phyloP scores from a whole-genome alignment of 53 echinoderm and acorn worm species.

The Astropecten irregularis region DNA sequence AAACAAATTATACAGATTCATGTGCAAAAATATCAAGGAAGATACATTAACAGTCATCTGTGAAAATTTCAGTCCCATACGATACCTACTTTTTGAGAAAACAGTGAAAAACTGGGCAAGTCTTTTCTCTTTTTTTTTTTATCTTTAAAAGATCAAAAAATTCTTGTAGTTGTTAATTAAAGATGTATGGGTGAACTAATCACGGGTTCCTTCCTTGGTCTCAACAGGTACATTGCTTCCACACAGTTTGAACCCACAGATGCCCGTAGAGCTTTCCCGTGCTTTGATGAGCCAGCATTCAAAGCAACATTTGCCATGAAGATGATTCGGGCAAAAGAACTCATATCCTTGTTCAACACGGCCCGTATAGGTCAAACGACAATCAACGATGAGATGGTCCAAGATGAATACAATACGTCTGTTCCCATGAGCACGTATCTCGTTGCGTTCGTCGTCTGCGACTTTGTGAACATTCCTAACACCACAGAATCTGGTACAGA shows the following conservation, averaged over 20 bases:
- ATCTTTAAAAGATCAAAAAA: too few species aligned
- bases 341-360: slow-evolving; percentile 79
- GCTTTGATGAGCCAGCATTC: slow-evolving; percentile 91
- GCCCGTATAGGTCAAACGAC: not conserved
- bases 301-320: slow-evolving; percentile 82
- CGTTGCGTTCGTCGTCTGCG: slow-evolving; percentile 93
- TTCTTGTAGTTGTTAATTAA: not conserved
- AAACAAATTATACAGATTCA: too few species aligned
- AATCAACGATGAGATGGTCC: not conserved
- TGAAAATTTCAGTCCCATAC: too few species aligned
- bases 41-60: too few species aligned
- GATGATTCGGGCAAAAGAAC: slow-evolving; percentile 54
- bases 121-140: too few species aligned
- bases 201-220: too few species aligned
- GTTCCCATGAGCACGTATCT: slow-evolving; percentile 94
- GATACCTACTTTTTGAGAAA: too few species aligned
- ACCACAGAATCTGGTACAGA: slow-evolving; percentile 60
- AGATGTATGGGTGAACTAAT: too few species aligned
- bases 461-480: slow-evolving; percentile 63
- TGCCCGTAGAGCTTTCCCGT: slow-evolving; percentile 87
- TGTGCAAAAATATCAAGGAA: too few species aligned
- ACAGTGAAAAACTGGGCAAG: too few species aligned
- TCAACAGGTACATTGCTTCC: slow-evolving; percentile 71
- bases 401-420: slow-evolving; percentile 65
- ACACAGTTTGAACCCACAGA: slow-evolving; percentile 87